Percentiles rank a stretch among this genome's conserved stretches.
These are phyloP conservation scores for Notocelia uddmanniana DNA, from an alignment of 2,888 invertebrate genomes.

Conservation along the genomic window DNA sequence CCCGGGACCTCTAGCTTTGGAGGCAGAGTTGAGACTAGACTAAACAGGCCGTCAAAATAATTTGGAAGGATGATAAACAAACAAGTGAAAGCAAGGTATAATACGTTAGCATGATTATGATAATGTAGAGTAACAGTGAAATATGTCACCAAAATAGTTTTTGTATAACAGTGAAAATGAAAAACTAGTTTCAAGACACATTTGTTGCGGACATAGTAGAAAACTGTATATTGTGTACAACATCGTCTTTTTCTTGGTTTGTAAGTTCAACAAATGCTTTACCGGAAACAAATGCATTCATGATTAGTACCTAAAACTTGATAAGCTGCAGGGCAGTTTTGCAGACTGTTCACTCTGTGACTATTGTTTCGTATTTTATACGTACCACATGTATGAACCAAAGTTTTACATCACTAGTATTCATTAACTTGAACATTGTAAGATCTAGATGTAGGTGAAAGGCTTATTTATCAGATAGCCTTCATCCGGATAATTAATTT, in stretches of 20 bases:
- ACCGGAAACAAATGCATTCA: not conserved
- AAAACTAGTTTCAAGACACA: not conserved
- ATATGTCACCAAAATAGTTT: slow-evolving; percentile 3
- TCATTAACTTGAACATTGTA: not conserved
- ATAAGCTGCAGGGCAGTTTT: no score
- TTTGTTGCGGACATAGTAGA: no score
- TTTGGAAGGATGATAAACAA: slow-evolving; percentile 2
- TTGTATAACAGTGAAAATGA: not conserved
- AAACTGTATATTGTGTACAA: no score
- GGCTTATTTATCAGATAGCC: slow-evolving; percentile 10
- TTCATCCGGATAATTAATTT: slow-evolving; percentile 15
- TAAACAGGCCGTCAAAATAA: no score
- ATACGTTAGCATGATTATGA: slow-evolving; percentile 1
- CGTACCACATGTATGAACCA: no score
- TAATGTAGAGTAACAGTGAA: slow-evolving; percentile 35
- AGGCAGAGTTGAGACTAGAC: no score
- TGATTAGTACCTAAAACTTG: not conserved
- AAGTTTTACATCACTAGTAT: no score
- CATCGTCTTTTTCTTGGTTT: not conserved
- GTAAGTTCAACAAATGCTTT: not conserved
- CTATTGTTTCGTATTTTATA: no score
- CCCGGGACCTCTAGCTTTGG: no score
- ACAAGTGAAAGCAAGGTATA: no score
- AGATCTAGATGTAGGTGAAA: slow-evolving; percentile 20
- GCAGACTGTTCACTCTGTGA: no score